Evolutionary conservation across 2,888 invertebrate genomes (phyloP), one percentile per base, ranked within the genome.

Genomic region (Exocentrus adspersus): DNA sequence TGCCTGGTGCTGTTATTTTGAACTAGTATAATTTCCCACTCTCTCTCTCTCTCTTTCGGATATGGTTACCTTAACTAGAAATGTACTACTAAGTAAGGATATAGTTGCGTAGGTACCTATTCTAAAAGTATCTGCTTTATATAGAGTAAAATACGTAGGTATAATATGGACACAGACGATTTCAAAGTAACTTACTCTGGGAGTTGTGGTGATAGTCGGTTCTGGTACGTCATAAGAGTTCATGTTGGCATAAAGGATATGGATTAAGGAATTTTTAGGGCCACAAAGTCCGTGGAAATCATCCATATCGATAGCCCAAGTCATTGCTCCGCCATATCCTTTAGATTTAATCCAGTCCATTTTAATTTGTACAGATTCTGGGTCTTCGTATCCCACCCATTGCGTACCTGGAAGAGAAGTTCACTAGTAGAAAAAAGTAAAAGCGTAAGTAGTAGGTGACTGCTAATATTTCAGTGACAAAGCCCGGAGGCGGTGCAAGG

Each of bases 251-350:
- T 91, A 83, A 50, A 95, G 83, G 54, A 93, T 86, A 65, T 90
- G 89, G 68, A 92, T 90, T 7, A 95, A 82, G 0, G 90, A 87
- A 80, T 95, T 93, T 75, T 88, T 87, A 0, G 88, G 86, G 0
- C 95, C 95, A 75, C 95, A 95, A 1, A 93, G 79, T 0, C 94
- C 94, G 62, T 87, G 87, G 79, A 94, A 95, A 80, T 95, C 95
- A 64, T 96, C 95, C 94, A 95, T 94, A 72, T 93, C 93, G 48
- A 95, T 90, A 19, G 95, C 95, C 95, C 95, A 95, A 14, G 89
- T 91, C 95, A 95, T 95, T 0, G 93, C 94, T 0, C 95, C 95
- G 0, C 90, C 90, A 75, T 92, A 92, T 0, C 94, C 93, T 79
- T 91, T 92, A 60, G 87, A 77, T 78, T 92, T 93, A 71, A 95